These are phyloP conservation scores for Bembecia ichneumoniformis DNA, from an alignment of 2,888 invertebrate species.

Conservation along the genomic window DNA sequence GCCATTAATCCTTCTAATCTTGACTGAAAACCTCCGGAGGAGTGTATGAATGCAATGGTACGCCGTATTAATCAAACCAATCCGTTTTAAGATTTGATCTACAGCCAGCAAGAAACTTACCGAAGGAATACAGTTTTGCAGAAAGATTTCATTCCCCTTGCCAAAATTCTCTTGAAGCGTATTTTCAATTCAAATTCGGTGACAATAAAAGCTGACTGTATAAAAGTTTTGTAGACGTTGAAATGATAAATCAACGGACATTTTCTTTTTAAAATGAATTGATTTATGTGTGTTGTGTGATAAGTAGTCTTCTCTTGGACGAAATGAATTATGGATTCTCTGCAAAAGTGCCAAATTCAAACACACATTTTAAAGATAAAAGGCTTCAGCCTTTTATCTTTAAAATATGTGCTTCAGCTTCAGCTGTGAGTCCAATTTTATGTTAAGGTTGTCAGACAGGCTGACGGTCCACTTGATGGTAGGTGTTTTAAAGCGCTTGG, in stretches of 20 bases:
- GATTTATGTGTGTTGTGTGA: no score
- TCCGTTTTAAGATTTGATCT: background rate
- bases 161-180: background rate
- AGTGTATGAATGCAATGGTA: background rate
- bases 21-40: conserved; percentile 46
- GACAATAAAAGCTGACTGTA: background rate
- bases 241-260: background rate
- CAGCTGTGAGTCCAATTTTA: no score
- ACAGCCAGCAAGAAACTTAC: conserved; percentile 3
- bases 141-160: background rate
- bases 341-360: no score
- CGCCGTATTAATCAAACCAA: background rate
- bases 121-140: background rate
- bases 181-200: background rate
- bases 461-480: no score
- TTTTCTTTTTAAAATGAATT: no score
- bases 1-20: conserved; percentile 61
- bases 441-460: no score
- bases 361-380: no score
- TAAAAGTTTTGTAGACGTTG: conserved; percentile 1
- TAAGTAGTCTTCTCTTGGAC: no score
- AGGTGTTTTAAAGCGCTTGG: no score
- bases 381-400: no score
- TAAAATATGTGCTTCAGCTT: no score
- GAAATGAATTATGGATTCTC: no score